Conservation (phyloP, 2,113 vertebrate species). For the Coregonus clupeaformis region DNA sequence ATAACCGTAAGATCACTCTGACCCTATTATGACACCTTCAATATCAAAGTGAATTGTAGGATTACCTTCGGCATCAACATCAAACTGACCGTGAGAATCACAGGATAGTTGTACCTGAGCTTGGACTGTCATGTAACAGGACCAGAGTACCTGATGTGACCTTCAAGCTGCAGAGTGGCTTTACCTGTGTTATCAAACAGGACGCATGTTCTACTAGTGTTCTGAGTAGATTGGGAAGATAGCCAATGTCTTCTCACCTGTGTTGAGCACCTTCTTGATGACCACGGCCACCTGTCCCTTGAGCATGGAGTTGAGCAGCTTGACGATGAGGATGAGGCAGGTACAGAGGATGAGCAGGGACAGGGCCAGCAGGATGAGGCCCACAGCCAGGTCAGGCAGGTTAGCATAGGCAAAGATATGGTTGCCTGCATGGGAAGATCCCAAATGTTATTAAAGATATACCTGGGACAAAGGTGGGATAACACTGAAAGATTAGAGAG, state of each 20-base stretch:
- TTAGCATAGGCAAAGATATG: slow-evolving; percentile 79
- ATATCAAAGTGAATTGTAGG: too few relatives aligned
- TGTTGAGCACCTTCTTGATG: slow-evolving; percentile 98
- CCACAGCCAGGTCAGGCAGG: slow-evolving; percentile 83
- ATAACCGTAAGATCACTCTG: background rate
- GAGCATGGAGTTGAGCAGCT: slow-evolving; percentile 93
- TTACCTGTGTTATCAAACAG: slow-evolving; percentile 66
- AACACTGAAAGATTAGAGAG: too few relatives aligned
- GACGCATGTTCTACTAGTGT: slow-evolving; percentile 8
- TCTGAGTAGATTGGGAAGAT: background rate
- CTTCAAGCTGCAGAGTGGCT: background rate
- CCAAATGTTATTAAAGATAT: background rate
- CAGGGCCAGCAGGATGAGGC: slow-evolving; percentile 83
- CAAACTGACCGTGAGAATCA: background rate
- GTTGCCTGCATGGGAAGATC: slow-evolving; percentile 67
- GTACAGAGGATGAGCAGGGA: slow-evolving; percentile 86
- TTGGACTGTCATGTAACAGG: slow-evolving; percentile 55
- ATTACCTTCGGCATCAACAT: background rate
- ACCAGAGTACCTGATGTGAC: slow-evolving; percentile 34
- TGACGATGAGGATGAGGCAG: slow-evolving; percentile 93
- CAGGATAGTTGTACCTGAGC: background rate
- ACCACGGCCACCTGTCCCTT: slow-evolving; percentile 88
- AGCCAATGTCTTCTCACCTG: slow-evolving; percentile 72
- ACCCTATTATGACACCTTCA: background rate
- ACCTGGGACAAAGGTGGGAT: too few relatives aligned